Base-by-base conservation (phyloP, 2,113 vertebrate species). In the Perccottus glenii region DNA sequence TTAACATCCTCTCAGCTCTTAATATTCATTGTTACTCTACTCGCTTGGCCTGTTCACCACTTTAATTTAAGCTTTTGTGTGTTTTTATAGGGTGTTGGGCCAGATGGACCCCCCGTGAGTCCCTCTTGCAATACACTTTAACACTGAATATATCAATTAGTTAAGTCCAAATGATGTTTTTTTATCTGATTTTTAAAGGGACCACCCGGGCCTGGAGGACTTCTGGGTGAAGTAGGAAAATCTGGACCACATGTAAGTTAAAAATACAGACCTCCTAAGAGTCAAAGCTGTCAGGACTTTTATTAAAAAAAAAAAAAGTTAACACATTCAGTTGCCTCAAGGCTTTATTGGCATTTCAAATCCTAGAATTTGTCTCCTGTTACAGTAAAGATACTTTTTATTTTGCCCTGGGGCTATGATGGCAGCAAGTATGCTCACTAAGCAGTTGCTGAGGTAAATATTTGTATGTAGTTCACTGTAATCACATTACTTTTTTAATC, bases 91-190 rank as follows among this genome's bases (percentile, higher is more conserved):
- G 96, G 96, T 61, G 92, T 94, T 65, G 96, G 96, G 1, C 88
- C 92, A 69, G 94, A 95, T 84, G 97, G 96, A 87, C 84, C 93
- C 42, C 90, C 89, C 65, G 97, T 98, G 92, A 94, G 96, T 96
- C 14, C 15, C 35, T 38, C 12, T 15, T 55, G 6, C 5, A 45
- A 40, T 19, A 49, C n/a, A 27, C 59, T 63, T 46, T 56, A 64
- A 36, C 6, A 7, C 11, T 14, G 32, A 6, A 40, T 40, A 40
- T 40, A 8, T 5, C 38, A 40, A 6, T 40, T 40, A 8, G 38
- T 40, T 40, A 6, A 3, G 38, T 8, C 38, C 4, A 40, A 43
- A 14, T 32, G 19, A 36, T 57, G 36, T 59, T 14, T 33, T 9
- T 44, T 14, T 61, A 62, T 82, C 6, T 84, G 15, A 55, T 47